Base-by-base conservation (phyloP, 2,113 vertebrate genomes). In the Falcunculus frontatus region DNA sequence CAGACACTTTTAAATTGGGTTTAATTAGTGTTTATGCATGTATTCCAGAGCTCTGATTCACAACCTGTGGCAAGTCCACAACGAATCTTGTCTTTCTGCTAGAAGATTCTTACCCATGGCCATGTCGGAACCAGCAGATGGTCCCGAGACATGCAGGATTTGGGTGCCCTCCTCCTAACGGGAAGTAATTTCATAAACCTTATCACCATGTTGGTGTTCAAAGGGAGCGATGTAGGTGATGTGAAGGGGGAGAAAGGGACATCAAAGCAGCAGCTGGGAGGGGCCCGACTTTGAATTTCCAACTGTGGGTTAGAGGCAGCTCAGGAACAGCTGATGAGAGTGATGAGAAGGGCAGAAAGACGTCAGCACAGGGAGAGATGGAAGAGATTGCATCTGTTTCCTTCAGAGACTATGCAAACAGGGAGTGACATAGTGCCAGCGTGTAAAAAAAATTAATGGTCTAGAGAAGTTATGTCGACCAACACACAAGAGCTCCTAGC, bases 21-120 rank as follows among this genome's bases (percentile, higher is more conserved):
- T 90, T 95, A 95, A 95, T 95, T 92, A 95, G 42, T 90, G 68
- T 93, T 96, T 97, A 90, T 92, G 64, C 22, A 78, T 56, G 19
- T 89, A 78, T 87, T 63, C 91, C 73, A 74, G 60, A 80, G 27
- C 44, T 95, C 83, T 95, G 93, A 95, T 91, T 97, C 95, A 95
- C 52, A 62, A 84, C 88, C 49, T 84, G 68, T 56, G 80, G 89
- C 64, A 92, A 64, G 29, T 88, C 37, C 37, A 53, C 0, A 1
- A 37, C 56, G 68, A 84, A 52, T 30, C 60, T 90, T 41, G n/a
- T 76, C 70, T 49, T 89, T 94, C 75, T 92, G 70, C 70, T 94
- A 27, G 46, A 74, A 90, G 72, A 32, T 25, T 44, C 72, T 70
- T 33, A 11, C 32, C 73, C 1, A 1, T 90, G 76, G 30, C 77